phyloP scores from a whole-genome alignment of 2,113 vertebrate genomes.

The Melanerpes formicivorus region DNA sequence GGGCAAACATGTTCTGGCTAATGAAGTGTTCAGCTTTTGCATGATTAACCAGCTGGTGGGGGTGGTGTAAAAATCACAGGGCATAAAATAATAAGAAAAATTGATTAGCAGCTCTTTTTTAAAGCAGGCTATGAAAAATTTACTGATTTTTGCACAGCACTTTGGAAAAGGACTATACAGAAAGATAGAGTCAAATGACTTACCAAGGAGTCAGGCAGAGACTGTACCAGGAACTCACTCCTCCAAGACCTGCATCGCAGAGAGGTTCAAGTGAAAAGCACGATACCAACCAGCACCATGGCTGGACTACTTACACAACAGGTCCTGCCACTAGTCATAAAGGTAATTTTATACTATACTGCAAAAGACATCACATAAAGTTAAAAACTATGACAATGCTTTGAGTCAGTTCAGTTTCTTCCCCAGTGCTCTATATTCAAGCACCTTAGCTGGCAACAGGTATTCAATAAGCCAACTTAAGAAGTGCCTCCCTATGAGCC shows the following conservation, averaged over 20 bases:
- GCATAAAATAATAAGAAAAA: slow-evolving; percentile 94
- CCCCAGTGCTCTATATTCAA: neutral
- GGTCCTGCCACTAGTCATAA: slow-evolving; percentile 57
- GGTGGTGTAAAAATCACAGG: slow-evolving; percentile 89
- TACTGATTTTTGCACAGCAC: slow-evolving; percentile 51
- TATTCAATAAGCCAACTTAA: slow-evolving; percentile 17
- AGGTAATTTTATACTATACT: slow-evolving; percentile 65
- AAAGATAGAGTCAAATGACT: slow-evolving; percentile 52
- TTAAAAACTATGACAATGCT: slow-evolving; percentile 46
- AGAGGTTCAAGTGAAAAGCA: slow-evolving; percentile 53
- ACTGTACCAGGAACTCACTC: neutral
- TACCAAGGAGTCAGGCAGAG: slow-evolving; percentile 43
- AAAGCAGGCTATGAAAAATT: slow-evolving; percentile 76
- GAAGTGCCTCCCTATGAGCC: slow-evolving; percentile 12
- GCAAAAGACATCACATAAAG: slow-evolving; percentile 45
- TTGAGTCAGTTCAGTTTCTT: slow-evolving; percentile 60
- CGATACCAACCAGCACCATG: slow-evolving; percentile 25
- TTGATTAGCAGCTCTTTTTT: slow-evolving; percentile 91
- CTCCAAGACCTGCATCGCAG: slow-evolving; percentile 42
- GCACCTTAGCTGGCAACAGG: slow-evolving; percentile 53
- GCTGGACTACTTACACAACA: slow-evolving; percentile 50
- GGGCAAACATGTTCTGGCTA: slow-evolving; percentile 92
- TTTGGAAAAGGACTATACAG: slow-evolving; percentile 47
- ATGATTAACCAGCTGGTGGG: slow-evolving; percentile 95
- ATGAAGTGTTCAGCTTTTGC: slow-evolving; percentile 95